These are phyloP conservation scores for Pygoscelis antarcticus DNA, from an alignment of 2,113 vertebrate species.

Conservation along the genomic window DNA sequence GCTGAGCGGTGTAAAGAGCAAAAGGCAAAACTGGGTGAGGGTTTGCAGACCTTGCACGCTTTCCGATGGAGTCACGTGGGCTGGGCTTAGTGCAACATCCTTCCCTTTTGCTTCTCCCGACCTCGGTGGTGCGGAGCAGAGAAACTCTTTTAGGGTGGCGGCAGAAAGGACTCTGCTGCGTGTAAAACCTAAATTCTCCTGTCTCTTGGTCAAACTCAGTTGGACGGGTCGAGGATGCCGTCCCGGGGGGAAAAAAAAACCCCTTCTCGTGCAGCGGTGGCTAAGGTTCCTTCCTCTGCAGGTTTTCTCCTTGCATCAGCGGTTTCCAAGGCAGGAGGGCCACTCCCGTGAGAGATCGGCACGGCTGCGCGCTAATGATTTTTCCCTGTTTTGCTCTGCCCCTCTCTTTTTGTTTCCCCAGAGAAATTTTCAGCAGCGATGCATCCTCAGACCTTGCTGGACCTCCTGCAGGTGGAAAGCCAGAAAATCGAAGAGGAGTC, in stretches of 20 bases:
- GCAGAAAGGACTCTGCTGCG: not conserved
- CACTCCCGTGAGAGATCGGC: rapidly evolving
- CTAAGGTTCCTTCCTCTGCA: not conserved
- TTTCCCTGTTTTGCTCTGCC: not conserved
- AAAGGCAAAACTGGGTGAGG: slow-evolving; percentile 73
- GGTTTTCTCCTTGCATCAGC: not conserved
- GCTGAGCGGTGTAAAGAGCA: slow-evolving; percentile 73
- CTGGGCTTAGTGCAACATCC: not conserved
- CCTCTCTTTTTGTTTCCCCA: slow-evolving; percentile 27
- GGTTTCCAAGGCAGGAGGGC: not conserved
- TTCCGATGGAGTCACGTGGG: not conserved
- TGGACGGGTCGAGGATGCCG: not conserved
- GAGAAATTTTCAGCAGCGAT: slow-evolving; percentile 81
- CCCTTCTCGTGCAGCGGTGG: not conserved
- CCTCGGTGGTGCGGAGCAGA: not conserved
- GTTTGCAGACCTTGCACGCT: not conserved
- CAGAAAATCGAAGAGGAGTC: slow-evolving; percentile 89
- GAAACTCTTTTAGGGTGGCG: rapidly evolving
- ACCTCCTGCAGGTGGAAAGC: slow-evolving; percentile 88
- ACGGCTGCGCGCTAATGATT: not conserved
- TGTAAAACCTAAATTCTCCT: rapidly evolving
- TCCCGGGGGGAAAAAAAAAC: too few relatives aligned
- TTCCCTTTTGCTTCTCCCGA: not conserved
- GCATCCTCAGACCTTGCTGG: slow-evolving; percentile 82
- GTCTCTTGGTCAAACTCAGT: too few relatives aligned